These are phyloP conservation scores for Vanessa atalanta DNA, from an alignment of 1,140 invertebrate species.

Conservation along the genomic window DNA sequence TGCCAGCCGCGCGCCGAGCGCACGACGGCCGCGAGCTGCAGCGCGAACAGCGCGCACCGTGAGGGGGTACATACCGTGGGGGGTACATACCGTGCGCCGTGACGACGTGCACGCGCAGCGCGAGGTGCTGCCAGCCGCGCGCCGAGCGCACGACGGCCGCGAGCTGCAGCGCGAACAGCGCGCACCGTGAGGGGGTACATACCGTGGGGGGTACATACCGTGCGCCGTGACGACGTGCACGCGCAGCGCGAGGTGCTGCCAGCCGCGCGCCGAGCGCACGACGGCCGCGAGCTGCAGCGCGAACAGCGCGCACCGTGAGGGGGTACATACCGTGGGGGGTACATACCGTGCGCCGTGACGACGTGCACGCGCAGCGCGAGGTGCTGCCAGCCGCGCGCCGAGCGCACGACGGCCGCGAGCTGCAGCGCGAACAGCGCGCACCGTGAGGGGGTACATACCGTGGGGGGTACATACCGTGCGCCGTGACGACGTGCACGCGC, in stretches of 20 bases:
- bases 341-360: slow-evolving; percentile 18
- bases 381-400: slow-evolving; percentile 87
- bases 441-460: slow-evolving; percentile 96
- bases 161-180: slow-evolving; percentile 89
- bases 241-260: slow-evolving; percentile 90
- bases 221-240: slow-evolving; percentile 83
- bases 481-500: too few relatives aligned
- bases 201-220: neutral
- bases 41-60: slow-evolving; percentile 75
- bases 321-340: too few relatives aligned
- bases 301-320: slow-evolving; percentile 87
- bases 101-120: slow-evolving; percentile 88
- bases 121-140: slow-evolving; percentile 89
- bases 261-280: slow-evolving; percentile 94
- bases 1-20: slow-evolving; percentile 99
- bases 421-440: slow-evolving; percentile 93
- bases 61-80: too few relatives aligned
- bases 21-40: slow-evolving; percentile 98
- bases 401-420: slow-evolving; percentile 97
- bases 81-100: slow-evolving; percentile 2
- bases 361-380: slow-evolving; percentile 93
- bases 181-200: too few relatives aligned
- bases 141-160: slow-evolving; percentile 98
- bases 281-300: slow-evolving; percentile 98
- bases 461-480: too few relatives aligned